These are phyloP conservation scores for Prorops nasuta DNA, from an alignment of 1,140 invertebrate genomes.

Conservation along the genomic window DNA sequence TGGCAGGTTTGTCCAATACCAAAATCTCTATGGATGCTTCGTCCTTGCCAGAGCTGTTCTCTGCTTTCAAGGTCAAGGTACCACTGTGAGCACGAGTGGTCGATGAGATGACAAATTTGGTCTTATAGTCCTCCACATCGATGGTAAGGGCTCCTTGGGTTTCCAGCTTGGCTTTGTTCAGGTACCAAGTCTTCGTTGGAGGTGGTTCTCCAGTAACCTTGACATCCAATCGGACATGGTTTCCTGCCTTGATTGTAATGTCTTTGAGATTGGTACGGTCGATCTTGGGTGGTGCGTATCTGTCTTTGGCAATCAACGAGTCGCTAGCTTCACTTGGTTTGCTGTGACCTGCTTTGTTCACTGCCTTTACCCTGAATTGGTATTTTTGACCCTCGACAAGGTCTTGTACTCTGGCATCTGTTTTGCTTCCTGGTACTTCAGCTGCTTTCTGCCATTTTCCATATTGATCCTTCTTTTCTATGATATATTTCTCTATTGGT, in stretches of 20 bases:
- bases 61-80: conserved; percentile 81
- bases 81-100: conserved; percentile 82
- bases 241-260: conserved; percentile 83
- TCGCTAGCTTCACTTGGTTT: conserved; percentile 87
- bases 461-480: conserved; percentile 94
- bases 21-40: conserved; percentile 86
- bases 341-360: conserved; percentile 91
- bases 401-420: conserved; percentile 82
- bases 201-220: conserved; percentile 89
- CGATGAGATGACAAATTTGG: conserved; percentile 74
- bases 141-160: conserved; percentile 71
- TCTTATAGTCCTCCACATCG: conserved; percentile 83
- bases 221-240: conserved; percentile 80
- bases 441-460: conserved; percentile 89
- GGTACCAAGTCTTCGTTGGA: conserved; percentile 80
- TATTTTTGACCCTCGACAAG: conserved; percentile 93
- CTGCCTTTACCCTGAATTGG: conserved; percentile 93
- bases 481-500: conserved; percentile 91
- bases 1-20: conserved; percentile 83
- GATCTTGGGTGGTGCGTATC: conserved; percentile 88
- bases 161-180: conserved; percentile 70
- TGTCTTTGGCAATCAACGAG: conserved; percentile 78
- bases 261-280: conserved; percentile 86
- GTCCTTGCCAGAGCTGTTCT: conserved; percentile 88
- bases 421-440: conserved; percentile 80